A percentile compares a stretch with the other conserved stretches of the same genome.
These are phyloP conservation scores for Corythornis leucogaster DNA, from an alignment of 2,797 vertebrate species.

Conservation along the genomic window DNA sequence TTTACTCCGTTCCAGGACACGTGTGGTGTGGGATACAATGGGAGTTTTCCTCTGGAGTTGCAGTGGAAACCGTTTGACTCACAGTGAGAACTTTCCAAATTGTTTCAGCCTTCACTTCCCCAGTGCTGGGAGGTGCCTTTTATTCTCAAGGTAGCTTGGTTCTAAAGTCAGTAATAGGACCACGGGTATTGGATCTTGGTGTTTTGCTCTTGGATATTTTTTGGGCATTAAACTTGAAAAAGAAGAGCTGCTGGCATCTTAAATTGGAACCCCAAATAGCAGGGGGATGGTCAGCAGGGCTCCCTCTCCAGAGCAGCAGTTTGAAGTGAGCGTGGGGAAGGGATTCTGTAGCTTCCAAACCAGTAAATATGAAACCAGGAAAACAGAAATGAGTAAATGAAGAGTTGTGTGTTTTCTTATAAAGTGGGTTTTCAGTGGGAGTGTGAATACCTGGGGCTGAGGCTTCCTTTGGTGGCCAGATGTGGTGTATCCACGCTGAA, in stretches of 20 bases:
- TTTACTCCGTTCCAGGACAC: not conserved
- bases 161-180: not conserved
- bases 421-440: not conserved
- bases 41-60: not conserved
- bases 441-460: too few relatives aligned
- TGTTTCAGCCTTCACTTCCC: not conserved
- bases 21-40: not conserved
- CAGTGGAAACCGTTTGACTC: not conserved
- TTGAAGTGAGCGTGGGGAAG: not conserved
- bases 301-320: fast-evolving
- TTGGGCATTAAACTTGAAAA: not conserved
- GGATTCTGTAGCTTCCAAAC: not conserved
- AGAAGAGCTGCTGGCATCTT: not conserved
- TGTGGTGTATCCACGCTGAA: fast-evolving
- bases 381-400: not conserved
- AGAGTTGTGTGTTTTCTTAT: not conserved
- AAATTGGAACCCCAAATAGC: too few relatives aligned
- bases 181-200: fast-evolving
- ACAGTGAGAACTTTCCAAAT: not conserved
- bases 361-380: not conserved
- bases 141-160: not conserved
- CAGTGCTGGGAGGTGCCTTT: not conserved
- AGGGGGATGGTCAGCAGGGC: not conserved
- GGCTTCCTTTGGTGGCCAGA: not conserved
- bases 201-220: not conserved